Base-by-base conservation (phyloP, 1,140 invertebrate species). In the Sarcophaga bullata region DNA sequence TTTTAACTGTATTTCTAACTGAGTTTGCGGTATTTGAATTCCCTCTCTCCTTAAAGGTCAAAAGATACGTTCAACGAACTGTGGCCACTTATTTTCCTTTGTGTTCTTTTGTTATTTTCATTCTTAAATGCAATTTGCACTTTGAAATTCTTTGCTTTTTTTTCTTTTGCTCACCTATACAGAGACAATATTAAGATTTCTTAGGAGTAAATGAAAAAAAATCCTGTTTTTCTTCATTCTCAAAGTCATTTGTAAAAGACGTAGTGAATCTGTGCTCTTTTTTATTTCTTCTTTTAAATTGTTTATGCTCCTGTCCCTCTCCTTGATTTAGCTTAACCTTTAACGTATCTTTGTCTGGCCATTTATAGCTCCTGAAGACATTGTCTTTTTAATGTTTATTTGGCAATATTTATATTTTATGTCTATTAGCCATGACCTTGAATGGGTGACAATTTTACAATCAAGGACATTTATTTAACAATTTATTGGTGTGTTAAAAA, bases 61-160 rank as follows among this genome's bases (percentile, higher is more conserved):
- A 19, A 37, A 68, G 62, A 68, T 68, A 37, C 62, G 62, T 68
- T 19, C 62, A 68, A 68, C 62, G 62, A 68, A 68, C 62, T 68
- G n/a, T 68, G 62, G n/a, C 15, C 11, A 13, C 11, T 58, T 37
- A 37, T 37, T 37, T 37, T 37, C 25, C 25, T 2, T 37, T 37
- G 1, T 37, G 25, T 37, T 37, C n/a, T 68, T 68, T 68, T 68
- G 17, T 7, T 37, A 37, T 37, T 37, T 8, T 68, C 10, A 2
- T 62, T 62, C n/a, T 62, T 11, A 19, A 68, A n/a, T 58, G 13
- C 54, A 58, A 37, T 37, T 37, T 37, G 25, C 25, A 37, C 25
- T 37, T 37, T 37, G 25, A 37, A 37, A 37, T 37, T 37, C 25
- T 37, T n/a, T 37, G 25, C 25, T 37, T 37, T 37, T 4, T 37